Conservation (phyloP, 2,113 vertebrate genomes). For the Phaetusa simplex region DNA sequence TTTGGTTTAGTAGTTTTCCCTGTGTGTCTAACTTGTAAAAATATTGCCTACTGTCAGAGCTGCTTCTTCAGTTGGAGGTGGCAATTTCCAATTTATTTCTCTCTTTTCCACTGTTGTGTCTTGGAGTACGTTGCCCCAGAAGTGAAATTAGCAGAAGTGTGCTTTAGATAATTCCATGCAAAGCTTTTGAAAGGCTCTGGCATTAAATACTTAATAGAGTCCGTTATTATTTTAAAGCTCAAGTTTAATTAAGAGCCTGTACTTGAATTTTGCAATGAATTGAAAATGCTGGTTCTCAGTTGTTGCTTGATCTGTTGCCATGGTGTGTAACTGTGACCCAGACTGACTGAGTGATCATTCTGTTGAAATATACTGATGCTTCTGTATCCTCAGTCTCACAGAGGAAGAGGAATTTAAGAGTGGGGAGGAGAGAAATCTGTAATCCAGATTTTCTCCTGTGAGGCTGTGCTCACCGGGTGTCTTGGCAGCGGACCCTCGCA, state of each 20-base stretch:
- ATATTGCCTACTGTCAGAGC: background rate
- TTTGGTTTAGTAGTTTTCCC: background rate
- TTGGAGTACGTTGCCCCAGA: background rate
- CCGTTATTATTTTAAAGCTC: background rate
- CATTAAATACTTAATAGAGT: background rate
- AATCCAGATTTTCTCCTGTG: background rate
- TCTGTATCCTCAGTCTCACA: background rate
- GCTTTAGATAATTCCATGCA: background rate
- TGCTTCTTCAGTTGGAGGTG: background rate
- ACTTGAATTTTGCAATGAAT: background rate
- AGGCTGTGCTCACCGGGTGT: accelerated
- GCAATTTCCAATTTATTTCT: background rate
- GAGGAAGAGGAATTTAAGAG: background rate
- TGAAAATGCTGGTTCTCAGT: background rate
- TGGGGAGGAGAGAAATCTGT: background rate
- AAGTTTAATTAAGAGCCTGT: background rate
- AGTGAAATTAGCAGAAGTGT: background rate
- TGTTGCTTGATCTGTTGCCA: background rate
- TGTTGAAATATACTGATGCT: background rate
- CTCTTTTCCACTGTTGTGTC: background rate
- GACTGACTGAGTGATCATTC: background rate
- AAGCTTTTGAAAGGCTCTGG: background rate
- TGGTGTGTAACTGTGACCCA: background rate
- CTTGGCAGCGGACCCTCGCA: background rate
- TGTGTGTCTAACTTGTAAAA: background rate